phyloP scores from a whole-genome alignment of 2,888 invertebrate genomes.

The Subacronicta megacephala region DNA sequence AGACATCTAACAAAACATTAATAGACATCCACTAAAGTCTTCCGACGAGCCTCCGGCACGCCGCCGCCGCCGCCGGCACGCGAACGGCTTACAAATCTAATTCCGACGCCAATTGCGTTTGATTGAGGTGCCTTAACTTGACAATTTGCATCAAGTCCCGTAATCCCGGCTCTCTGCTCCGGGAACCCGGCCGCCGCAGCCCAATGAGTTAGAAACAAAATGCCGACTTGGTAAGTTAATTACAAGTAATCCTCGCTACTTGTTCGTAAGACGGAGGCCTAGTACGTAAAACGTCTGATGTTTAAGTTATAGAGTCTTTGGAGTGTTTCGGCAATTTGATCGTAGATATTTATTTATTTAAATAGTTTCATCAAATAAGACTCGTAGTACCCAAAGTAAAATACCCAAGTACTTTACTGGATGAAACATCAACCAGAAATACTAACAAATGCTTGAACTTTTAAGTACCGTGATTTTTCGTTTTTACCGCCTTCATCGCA shows the following conservation, averaged over 20 bases:
- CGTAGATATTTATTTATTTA: background rate
- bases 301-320: background rate
- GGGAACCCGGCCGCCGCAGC: conserved; percentile 8
- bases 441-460: background rate
- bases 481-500: background rate
- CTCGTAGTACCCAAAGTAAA: too few relatives aligned
- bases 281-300: conserved; percentile 25
- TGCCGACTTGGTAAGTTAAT: conserved; percentile 40
- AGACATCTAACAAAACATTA: conserved; percentile 8
- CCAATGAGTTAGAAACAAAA: conserved; percentile 51
- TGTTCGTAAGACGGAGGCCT: conserved; percentile 18
- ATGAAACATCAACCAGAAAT: too few relatives aligned
- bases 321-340: background rate
- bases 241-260: conserved; percentile 35
- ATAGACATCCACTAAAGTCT: conserved; percentile 6
- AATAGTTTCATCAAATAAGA: too few relatives aligned
- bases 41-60: background rate
- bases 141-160: conserved; percentile 45
- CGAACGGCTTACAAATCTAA: conserved; percentile 39
- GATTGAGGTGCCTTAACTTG: conserved; percentile 37
- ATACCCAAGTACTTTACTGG: too few relatives aligned
- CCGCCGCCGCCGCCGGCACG: background rate
- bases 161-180: conserved; percentile 13
- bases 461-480: conserved; percentile 2
- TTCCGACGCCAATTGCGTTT: conserved; percentile 42